Conservation (phyloP, 2,113 vertebrate species). For the Ammodytes marinus region DNA sequence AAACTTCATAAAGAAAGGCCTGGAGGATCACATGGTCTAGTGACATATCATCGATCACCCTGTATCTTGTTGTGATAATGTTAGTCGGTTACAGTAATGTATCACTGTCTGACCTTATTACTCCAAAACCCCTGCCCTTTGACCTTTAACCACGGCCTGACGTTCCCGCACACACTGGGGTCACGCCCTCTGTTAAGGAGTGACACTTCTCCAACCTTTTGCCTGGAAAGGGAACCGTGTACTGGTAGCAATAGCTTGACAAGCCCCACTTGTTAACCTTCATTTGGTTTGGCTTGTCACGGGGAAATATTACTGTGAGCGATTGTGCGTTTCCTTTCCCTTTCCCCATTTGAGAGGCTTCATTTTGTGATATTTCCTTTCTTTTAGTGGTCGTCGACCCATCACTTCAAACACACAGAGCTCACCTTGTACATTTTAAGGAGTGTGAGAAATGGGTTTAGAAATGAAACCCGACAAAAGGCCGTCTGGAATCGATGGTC, state of each 20-base stretch:
- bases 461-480: constrained; percentile 63
- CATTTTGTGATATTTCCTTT: background rate
- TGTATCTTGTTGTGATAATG: background rate
- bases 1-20: background rate
- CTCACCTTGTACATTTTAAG: constrained; percentile 10
- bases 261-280: constrained; percentile 30
- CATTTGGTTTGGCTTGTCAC: constrained; percentile 20
- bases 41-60: background rate
- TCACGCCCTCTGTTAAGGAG: constrained; percentile 37
- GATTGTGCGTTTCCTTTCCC: background rate
- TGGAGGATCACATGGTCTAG: background rate
- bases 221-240: constrained; percentile 13
- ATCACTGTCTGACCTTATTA: constrained; percentile 76
- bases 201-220: constrained; percentile 32
- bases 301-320: background rate
- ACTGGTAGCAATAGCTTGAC: constrained; percentile 11
- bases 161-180: constrained; percentile 42
- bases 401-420: background rate
- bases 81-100: constrained; percentile 46
- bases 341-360: background rate
- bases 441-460: constrained; percentile 37
- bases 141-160: constrained; percentile 59
- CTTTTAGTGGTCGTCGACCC: background rate
- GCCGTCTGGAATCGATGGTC: constrained; percentile 20
- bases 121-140: constrained; percentile 50